Base-by-base conservation (phyloP, 2,888 invertebrate species). In the Allolobophora icterica region DNA sequence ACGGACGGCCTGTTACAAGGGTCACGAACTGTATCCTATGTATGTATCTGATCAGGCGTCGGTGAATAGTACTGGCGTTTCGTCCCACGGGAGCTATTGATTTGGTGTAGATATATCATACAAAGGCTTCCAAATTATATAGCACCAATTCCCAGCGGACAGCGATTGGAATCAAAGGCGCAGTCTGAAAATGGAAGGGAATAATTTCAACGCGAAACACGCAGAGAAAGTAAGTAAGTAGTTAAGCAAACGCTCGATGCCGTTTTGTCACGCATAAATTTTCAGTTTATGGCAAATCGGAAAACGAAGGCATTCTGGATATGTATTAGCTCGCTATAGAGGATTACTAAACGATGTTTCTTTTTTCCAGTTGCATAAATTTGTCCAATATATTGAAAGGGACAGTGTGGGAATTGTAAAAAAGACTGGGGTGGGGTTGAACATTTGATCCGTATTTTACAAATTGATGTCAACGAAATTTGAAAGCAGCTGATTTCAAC, bases 191-290 rank as follows among this genome's bases (percentile, higher is more conserved):
- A 71, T n/a, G 6, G 71, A 71, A 71, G 71, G 71, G n/a, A 71
- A n/a, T n/a, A 71, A 71, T 71, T 71, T 71, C 71, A 71, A n/a
- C 71, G n/a, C 71, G n/a, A 71, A 71, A 71, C 71, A 71, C 71
- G 71, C 30, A 0, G n/a, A n/a, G 71, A n/a, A 71, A 71, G 71
- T 71, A 71, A 71, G 71, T 1, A 71, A n/a, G 30, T 71, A 17
- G 52, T 52, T 52, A 15, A 4, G 52, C 19, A 21, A 52, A 52
- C 1, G 52, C 52, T 21, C 52, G 52, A 71, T 71, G 71, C n/a
- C 11, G 71, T n/a, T n/a, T n/a, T 71, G 71, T n/a, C 30, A n/a
- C 71, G 71, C n/a, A 13, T 71, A n/a, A 71, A 71, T n/a, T 52
- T 71, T n/a, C 71, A n/a, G n/a, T 71, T 71, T n/a, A 71, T 71